Evolutionary conservation across 2,888 invertebrate species (phyloP).

Genomic region (Meta bourneti): DNA sequence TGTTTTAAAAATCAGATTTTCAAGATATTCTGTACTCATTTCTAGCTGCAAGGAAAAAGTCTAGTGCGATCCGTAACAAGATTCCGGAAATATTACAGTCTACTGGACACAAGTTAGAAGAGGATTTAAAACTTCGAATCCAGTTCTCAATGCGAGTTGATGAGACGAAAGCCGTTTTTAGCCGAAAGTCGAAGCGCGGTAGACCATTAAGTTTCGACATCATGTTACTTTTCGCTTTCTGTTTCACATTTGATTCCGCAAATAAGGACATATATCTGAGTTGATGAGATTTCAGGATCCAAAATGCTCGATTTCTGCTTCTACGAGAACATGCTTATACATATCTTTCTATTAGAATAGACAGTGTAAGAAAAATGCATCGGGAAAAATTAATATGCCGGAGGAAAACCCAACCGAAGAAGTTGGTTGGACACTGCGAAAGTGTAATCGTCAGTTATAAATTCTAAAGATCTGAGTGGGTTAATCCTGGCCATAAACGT

Average conservation of each 20-base stretch:
- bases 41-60: conserved; percentile 5
- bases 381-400: background rate
- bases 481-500: conserved; percentile 10
- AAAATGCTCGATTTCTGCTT: background rate
- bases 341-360: background rate
- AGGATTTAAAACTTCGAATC: conserved; percentile 47
- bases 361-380: background rate
- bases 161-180: conserved; percentile 35
- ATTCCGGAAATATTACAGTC: conserved; percentile 42
- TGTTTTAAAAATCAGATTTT: conserved; percentile 42
- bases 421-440: background rate
- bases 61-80: conserved; percentile 24
- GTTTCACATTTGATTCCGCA: background rate
- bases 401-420: background rate
- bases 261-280: background rate
- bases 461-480: background rate
- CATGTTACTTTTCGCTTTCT: conserved; percentile 21
- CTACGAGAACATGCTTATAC: background rate
- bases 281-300: background rate
- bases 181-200: conserved; percentile 1
- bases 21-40: conserved; percentile 46
- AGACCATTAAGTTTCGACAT: conserved; percentile 21
- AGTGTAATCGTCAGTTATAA: background rate
- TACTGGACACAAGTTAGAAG: conserved; percentile 40
- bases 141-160: conserved; percentile 3